phyloP scores from a whole-genome alignment of 2,888 invertebrate species.

The Ptilodon capucinus region DNA sequence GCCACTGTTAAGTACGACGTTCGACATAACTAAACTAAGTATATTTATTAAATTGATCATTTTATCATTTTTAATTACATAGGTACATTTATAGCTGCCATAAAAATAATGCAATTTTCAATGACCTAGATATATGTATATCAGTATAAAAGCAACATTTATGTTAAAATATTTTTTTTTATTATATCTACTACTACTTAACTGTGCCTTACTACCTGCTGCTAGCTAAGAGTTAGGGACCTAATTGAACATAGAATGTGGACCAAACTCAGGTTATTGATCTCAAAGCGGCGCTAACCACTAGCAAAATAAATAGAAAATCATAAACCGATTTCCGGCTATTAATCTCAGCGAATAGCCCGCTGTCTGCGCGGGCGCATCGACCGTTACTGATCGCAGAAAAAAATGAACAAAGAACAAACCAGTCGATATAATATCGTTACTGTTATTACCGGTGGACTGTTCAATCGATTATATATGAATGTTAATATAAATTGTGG shows the following conservation, averaged over 20 bases:
- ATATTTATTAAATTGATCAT: too few species aligned
- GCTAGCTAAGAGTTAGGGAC: too few species aligned
- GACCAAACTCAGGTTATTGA: slow-evolving; percentile 27
- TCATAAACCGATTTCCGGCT: slow-evolving; percentile 26
- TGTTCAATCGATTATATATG: slow-evolving; percentile 14
- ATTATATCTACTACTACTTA: too few species aligned
- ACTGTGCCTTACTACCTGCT: too few species aligned
- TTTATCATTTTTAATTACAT: too few species aligned
- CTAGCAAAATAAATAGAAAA: slow-evolving; percentile 42
- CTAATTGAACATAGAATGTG: neutral
- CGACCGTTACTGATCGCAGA: slow-evolving; percentile 39
- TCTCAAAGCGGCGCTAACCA: slow-evolving; percentile 18
- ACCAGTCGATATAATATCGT: slow-evolving; percentile 11
- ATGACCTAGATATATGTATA: too few species aligned
- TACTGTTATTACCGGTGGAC: slow-evolving; percentile 10
- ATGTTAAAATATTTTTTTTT: too few species aligned
- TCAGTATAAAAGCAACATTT: too few species aligned
- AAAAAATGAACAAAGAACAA: slow-evolving; percentile 28
- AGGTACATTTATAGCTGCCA: too few species aligned
- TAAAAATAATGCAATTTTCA: too few species aligned
- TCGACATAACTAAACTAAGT: too few species aligned
- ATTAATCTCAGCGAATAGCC: slow-evolving; percentile 37
- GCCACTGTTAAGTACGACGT: too few species aligned
- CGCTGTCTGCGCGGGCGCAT: slow-evolving; percentile 36
- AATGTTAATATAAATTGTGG: slow-evolving; percentile 6